Percentiles rank a stretch among this genome's conserved stretches.
phyloP scores from a whole-genome alignment of 2,113 vertebrate species.

The Plotosus lineatus region DNA sequence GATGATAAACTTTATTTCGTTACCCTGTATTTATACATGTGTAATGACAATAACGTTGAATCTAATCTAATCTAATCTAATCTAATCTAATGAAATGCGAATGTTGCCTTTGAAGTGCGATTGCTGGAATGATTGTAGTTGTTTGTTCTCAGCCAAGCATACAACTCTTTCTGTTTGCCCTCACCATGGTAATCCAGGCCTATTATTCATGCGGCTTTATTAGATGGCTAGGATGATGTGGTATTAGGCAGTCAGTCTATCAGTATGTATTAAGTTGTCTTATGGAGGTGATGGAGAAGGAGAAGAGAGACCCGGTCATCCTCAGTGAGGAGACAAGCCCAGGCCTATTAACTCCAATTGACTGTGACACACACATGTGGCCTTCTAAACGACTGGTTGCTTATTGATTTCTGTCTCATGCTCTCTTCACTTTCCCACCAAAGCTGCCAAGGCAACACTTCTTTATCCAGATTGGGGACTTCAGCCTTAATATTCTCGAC shows the following conservation, averaged over 20 bases:
- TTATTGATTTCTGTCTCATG: slow-evolving; percentile 96
- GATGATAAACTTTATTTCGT: too few relatives aligned
- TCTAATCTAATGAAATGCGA: background rate
- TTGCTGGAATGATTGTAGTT: slow-evolving; percentile 13
- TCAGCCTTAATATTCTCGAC: slow-evolving; percentile 49
- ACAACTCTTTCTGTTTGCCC: slow-evolving; percentile 31
- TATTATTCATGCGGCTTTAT: slow-evolving; percentile 52
- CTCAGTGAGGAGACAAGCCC: slow-evolving; percentile 85
- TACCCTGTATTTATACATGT: too few relatives aligned
- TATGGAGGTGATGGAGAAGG: slow-evolving; percentile 53
- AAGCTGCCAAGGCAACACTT: slow-evolving; percentile 88
- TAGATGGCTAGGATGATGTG: slow-evolving; percentile 67
- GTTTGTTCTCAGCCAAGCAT: slow-evolving; percentile 29
- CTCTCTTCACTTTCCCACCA: slow-evolving; percentile 93
- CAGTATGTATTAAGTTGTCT: slow-evolving; percentile 79
- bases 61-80: too few relatives aligned
- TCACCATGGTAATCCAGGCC: slow-evolving; percentile 42
- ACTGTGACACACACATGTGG: slow-evolving; percentile 99
- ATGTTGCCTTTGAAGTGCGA: background rate
- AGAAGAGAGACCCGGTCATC: slow-evolving; percentile 68
- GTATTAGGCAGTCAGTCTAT: slow-evolving; percentile 72
- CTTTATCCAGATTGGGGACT: slow-evolving; percentile 95
- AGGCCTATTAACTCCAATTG: slow-evolving; percentile 98
- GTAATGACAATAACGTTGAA: too few relatives aligned
- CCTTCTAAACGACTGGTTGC: slow-evolving; percentile 93